Percentiles rank a stretch among this genome's conserved stretches.
These are phyloP conservation scores for Ericerus pela DNA, from an alignment of 1,140 invertebrate species.

Conservation along the genomic window DNA sequence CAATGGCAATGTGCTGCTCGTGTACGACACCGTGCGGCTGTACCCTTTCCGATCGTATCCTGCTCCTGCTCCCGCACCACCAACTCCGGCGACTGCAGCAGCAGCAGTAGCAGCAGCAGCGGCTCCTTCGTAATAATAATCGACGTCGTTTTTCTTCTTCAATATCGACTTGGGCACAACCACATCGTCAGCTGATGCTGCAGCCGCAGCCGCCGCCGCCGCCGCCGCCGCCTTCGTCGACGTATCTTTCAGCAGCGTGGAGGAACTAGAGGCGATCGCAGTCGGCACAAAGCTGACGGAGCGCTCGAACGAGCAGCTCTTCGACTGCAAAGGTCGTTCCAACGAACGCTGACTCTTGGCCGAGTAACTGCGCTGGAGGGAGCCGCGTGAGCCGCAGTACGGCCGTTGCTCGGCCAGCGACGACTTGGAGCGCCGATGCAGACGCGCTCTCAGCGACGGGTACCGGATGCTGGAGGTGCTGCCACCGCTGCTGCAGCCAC, in stretches of 20 bases:
- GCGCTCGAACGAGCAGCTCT: constrained; percentile 1
- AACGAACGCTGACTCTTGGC: constrained; percentile 20
- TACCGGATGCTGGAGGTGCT: constrained; percentile 27
- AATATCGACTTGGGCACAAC: constrained; percentile 37
- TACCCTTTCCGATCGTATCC: constrained; percentile 3
- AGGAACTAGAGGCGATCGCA: too few species aligned
- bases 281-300: constrained; percentile 24
- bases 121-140: too few species aligned
- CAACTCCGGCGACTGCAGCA: too few species aligned
- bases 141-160: constrained; percentile 33
- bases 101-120: too few species aligned
- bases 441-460: constrained; percentile 2
- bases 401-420: constrained; percentile 33
- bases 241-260: neutral
- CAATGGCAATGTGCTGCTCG: neutral
- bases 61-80: too few species aligned
- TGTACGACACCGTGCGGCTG: neutral
- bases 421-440: constrained; percentile 1
- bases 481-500: neutral
- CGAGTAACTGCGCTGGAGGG: constrained; percentile 31
- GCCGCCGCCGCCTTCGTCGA: neutral
- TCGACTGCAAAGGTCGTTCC: neutral
- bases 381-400: constrained; percentile 27
- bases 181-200: too few species aligned
- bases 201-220: too few species aligned